Evolutionary conservation across 2,113 vertebrate species (phyloP).

Genomic region (rat (Rattus norvegicus)): DNA sequence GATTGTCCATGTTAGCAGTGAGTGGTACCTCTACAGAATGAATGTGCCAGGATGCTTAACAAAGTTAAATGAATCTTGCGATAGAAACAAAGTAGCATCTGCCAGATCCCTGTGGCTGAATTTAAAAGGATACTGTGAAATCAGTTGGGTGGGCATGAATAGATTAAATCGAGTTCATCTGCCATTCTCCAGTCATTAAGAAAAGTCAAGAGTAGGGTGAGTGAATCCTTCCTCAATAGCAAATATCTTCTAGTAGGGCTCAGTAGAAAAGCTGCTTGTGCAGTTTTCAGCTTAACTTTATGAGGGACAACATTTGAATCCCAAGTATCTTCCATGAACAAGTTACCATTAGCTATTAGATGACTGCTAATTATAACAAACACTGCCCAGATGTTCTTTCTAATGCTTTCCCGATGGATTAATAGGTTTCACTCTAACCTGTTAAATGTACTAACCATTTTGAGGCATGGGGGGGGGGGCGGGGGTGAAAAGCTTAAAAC

Average conservation of each 20-base stretch:
- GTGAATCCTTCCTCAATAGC: slow-evolving; percentile 26
- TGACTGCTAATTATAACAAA: slow-evolving; percentile 23
- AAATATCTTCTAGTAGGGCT: slow-evolving; percentile 23
- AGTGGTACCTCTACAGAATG: slow-evolving; percentile 9
- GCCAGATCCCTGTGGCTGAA: slow-evolving; percentile 71
- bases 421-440: neutral
- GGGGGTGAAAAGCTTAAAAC: neutral
- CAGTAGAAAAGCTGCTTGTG: neutral
- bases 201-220: slow-evolving; percentile 56
- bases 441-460: slow-evolving; percentile 8
- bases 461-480: neutral
- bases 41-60: slow-evolving; percentile 24
- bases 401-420: neutral
- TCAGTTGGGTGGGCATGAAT: neutral
- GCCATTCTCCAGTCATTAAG: slow-evolving; percentile 67
- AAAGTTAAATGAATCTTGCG: slow-evolving; percentile 52
- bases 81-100: slow-evolving; percentile 78
- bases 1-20: neutral
- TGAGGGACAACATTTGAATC: slow-evolving; percentile 28
- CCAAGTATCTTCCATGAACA: slow-evolving; percentile 27
- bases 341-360: slow-evolving; percentile 52
- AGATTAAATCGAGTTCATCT: slow-evolving; percentile 74
- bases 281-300: slow-evolving; percentile 4
- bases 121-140: slow-evolving; percentile 19
- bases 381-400: neutral